Evolutionary conservation across 2,888 invertebrate species (phyloP).

Genomic region (Chesias legatella): DNA sequence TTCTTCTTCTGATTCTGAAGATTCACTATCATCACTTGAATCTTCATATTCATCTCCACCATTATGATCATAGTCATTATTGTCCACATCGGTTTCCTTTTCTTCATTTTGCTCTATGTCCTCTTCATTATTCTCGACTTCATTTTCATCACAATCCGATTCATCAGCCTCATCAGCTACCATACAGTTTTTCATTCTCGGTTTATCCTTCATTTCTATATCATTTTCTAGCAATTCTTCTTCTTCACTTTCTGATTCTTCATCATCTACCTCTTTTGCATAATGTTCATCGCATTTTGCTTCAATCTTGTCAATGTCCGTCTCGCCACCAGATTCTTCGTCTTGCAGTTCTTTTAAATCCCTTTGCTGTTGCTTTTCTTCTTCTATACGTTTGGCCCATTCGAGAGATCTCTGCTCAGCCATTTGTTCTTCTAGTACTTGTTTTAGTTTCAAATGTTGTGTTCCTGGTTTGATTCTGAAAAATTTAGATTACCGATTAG

Average conservation of each 20-base stretch:
- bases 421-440: constrained; percentile 86
- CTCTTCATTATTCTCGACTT: constrained; percentile 28
- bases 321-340: constrained; percentile 57
- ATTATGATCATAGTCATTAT: constrained; percentile 28
- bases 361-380: constrained; percentile 63
- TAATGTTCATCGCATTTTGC: constrained; percentile 57
- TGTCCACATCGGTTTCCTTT: constrained; percentile 38
- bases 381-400: constrained; percentile 83
- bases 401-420: constrained; percentile 84
- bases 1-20: constrained; percentile 52
- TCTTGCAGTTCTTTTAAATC: constrained; percentile 54
- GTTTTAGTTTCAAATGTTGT: constrained; percentile 84
- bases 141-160: constrained; percentile 58
- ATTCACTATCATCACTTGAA: constrained; percentile 47
- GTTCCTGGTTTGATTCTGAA: constrained; percentile 84
- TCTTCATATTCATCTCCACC: constrained; percentile 44
- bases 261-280: no score
- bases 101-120: constrained; percentile 36
- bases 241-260: constrained; percentile 67
- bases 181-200: constrained; percentile 61
- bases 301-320: constrained; percentile 68
- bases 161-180: constrained; percentile 76
- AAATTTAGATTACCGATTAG: constrained; percentile 3
- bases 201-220: constrained; percentile 56
- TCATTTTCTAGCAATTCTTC: constrained; percentile 61